These are phyloP conservation scores for Zaprionus taronus DNA, from an alignment of 1,140 invertebrate species.

Conservation along the genomic window DNA sequence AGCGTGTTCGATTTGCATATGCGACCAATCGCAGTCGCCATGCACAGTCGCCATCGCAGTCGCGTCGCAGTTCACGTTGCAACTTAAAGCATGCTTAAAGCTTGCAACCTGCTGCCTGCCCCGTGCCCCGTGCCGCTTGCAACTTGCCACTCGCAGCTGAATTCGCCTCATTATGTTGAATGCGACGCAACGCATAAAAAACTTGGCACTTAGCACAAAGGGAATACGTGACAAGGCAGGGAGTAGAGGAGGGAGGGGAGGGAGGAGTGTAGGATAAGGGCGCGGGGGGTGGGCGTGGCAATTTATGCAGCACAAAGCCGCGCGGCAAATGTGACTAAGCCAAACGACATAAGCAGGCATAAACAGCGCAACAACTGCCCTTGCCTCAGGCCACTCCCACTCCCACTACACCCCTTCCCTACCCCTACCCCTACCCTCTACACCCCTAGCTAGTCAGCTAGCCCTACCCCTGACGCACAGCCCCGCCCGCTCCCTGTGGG, in stretches of 20 bases:
- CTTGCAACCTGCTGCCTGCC: neutral
- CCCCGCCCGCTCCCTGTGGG: conserved; percentile 49
- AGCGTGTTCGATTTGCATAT: conserved; percentile 66
- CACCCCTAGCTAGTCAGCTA: neutral
- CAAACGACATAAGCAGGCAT: conserved; percentile 81
- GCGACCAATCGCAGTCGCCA: conserved; percentile 50
- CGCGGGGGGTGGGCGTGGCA: conserved; percentile 41
- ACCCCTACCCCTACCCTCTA: neutral
- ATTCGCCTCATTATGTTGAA: conserved; percentile 76
- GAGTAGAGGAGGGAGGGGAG: neutral
- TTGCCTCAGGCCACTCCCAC: neutral
- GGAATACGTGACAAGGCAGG: conserved; percentile 46
- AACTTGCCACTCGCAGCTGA: conserved; percentile 34
- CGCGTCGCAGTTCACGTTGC: neutral
- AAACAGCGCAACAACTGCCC: conserved; percentile 53
- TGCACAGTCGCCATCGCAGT: neutral
- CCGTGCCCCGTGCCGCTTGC: neutral
- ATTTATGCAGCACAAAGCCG: conserved; percentile 80
- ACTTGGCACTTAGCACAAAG: conserved; percentile 76
- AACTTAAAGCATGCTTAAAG: conserved; percentile 46
- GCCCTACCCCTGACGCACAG: neutral
- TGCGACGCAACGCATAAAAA: conserved; percentile 57
- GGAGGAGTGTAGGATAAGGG: neutral
- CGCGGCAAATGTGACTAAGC: conserved; percentile 77
- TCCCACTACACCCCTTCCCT: neutral